phyloP scores from a whole-genome alignment of 2,797 vertebrate genomes.

The Thripadectes ignobilis region DNA sequence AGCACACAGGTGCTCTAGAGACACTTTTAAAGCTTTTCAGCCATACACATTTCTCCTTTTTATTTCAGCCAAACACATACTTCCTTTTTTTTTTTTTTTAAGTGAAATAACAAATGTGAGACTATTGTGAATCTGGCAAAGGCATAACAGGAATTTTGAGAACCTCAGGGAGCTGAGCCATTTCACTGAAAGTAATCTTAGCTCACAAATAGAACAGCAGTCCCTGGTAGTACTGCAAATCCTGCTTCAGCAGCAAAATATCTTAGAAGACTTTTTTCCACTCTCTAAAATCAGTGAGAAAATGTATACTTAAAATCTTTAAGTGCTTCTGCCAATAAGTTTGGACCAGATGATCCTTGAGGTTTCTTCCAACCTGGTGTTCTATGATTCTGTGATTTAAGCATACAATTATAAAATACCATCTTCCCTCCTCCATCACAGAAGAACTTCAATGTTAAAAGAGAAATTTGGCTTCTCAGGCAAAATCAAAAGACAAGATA shows the following conservation, averaged over 20 bases:
- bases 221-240: conserved; percentile 28
- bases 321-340: neutral
- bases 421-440: neutral
- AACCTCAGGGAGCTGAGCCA: conserved; percentile 21
- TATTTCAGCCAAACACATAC: neutral
- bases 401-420: neutral
- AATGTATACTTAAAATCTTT: neutral
- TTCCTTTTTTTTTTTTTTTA: neutral
- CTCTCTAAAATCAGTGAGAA: neutral
- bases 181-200: conserved; percentile 32
- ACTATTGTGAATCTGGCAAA: conserved; percentile 5
- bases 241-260: conserved; percentile 6
- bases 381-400: neutral
- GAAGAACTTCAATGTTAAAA: neutral
- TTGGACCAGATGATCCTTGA: neutral
- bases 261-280: neutral
- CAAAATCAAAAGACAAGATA: neutral
- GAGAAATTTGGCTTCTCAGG: neutral
- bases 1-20: neutral
- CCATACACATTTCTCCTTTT: neutral
- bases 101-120: neutral
- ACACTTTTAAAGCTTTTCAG: neutral
- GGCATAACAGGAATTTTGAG: neutral
- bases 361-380: neutral
- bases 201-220: conserved; percentile 46